Percentiles rank a stretch among this genome's conserved stretches.
Evolutionary conservation across 1,140 invertebrate species (phyloP).

Genomic region (Heliconius hermathena): DNA sequence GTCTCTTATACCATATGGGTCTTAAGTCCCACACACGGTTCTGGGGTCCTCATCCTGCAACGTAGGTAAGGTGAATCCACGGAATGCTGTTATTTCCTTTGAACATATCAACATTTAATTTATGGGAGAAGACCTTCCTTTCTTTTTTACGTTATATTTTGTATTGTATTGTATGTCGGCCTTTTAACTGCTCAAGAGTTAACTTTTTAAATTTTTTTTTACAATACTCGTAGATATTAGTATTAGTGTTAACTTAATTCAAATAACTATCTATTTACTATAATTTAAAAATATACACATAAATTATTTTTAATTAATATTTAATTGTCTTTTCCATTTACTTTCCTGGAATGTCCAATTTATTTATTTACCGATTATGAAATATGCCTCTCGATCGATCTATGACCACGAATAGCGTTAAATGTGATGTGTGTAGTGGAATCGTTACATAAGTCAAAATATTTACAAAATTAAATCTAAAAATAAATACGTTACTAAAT

Average conservation of each 20-base stretch:
- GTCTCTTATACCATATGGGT: no score
- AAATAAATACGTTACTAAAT: constrained; percentile 27
- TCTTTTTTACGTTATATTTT: no score
- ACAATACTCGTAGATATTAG: neutral
- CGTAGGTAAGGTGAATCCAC: no score
- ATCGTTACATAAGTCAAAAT: neutral
- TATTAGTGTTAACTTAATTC: no score
- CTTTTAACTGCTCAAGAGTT: no score
- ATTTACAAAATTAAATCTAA: constrained; percentile 18
- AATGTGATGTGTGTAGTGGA: constrained; percentile 34
- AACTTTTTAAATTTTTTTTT: neutral
- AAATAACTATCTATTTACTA: neutral
- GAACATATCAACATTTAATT: no score
- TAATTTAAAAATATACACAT: neutral
- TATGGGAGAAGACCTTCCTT: no score
- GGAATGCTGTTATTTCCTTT: no score
- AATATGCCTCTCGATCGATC: neutral
- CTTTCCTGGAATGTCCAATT: neutral
- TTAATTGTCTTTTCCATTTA: neutral
- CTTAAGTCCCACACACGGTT: no score
- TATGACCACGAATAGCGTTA: neutral
- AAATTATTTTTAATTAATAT: neutral
- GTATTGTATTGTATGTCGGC: no score
- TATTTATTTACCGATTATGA: neutral
- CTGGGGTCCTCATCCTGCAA: no score